Conservation (phyloP, 2,113 vertebrate genomes). For the Perccottus glenii region DNA sequence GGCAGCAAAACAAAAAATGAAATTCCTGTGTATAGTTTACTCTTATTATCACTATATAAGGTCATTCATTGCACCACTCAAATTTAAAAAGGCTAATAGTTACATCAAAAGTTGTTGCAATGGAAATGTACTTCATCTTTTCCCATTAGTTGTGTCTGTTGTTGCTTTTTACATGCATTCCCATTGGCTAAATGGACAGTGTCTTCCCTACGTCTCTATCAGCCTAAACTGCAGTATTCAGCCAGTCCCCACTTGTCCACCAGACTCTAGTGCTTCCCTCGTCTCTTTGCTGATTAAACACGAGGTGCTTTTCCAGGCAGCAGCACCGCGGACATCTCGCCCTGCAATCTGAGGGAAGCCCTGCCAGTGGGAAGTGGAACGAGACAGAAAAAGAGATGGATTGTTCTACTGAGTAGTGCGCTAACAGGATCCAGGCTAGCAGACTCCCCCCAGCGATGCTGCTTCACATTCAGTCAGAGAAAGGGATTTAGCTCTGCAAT, state of each 20-base stretch:
- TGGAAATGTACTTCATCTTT: too few relatives aligned
- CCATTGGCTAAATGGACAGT: too few relatives aligned
- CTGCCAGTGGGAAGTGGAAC: slow-evolving; percentile 33
- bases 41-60: too few relatives aligned
- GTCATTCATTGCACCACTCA: too few relatives aligned
- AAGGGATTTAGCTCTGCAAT: slow-evolving; percentile 40
- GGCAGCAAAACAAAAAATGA: too few relatives aligned
- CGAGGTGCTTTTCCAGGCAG: slow-evolving; percentile 18
- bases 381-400: slow-evolving; percentile 25
- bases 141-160: too few relatives aligned
- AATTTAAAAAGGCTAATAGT: too few relatives aligned
- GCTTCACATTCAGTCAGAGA: slow-evolving; percentile 20
- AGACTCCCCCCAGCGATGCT: slow-evolving; percentile 11
- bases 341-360: slow-evolving; percentile 49
- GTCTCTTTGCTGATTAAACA: slow-evolving; percentile 40
- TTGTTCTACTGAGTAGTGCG: slow-evolving; percentile 46
- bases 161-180: slow-evolving; percentile 12
- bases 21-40: too few relatives aligned
- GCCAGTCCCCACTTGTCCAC: slow-evolving; percentile 29
- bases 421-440: slow-evolving; percentile 49
- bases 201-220: not conserved
- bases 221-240: not conserved
- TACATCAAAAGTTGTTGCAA: too few relatives aligned
- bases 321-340: slow-evolving; percentile 44
- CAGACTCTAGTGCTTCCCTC: slow-evolving; percentile 28